A percentile compares a stretch with the other conserved stretches of the same genome.
These are phyloP conservation scores for Phaethornis superciliosus DNA, from an alignment of 2,113 vertebrate species.

Conservation along the genomic window DNA sequence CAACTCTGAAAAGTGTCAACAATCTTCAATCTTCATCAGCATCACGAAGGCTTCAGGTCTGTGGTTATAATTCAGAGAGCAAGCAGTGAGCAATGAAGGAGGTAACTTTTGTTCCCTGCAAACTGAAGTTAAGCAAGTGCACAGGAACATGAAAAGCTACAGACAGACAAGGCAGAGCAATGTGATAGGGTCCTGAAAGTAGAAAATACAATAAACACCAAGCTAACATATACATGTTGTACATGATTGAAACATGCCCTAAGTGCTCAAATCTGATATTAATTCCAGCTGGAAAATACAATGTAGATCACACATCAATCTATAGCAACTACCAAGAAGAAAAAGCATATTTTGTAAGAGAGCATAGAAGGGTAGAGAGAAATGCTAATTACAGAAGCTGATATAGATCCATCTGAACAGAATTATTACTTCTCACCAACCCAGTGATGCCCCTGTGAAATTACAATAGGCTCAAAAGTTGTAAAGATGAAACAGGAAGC, in stretches of 20 bases:
- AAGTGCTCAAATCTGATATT: background rate
- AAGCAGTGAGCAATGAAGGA: background rate
- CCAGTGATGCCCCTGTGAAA: background rate
- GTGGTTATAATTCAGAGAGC: background rate
- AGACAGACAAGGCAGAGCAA: background rate
- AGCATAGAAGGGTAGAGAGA: background rate
- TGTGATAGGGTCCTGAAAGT: background rate
- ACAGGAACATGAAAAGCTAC: background rate
- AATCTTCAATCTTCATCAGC: background rate
- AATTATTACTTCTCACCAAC: background rate
- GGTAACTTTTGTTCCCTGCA: background rate
- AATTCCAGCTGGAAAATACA: background rate
- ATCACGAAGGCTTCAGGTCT: background rate
- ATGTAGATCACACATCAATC: background rate
- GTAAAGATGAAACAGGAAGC: background rate
- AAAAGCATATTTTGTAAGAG: background rate
- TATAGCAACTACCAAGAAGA: background rate
- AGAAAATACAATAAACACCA: background rate
- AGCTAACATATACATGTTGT: background rate
- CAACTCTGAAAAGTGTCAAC: background rate
- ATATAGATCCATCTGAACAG: background rate
- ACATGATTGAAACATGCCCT: background rate
- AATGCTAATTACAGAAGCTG: background rate
- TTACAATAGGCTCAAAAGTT: background rate
- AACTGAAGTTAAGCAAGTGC: background rate